Base-by-base conservation (phyloP, 2,888 invertebrate species). In the Panopea generosa region DNA sequence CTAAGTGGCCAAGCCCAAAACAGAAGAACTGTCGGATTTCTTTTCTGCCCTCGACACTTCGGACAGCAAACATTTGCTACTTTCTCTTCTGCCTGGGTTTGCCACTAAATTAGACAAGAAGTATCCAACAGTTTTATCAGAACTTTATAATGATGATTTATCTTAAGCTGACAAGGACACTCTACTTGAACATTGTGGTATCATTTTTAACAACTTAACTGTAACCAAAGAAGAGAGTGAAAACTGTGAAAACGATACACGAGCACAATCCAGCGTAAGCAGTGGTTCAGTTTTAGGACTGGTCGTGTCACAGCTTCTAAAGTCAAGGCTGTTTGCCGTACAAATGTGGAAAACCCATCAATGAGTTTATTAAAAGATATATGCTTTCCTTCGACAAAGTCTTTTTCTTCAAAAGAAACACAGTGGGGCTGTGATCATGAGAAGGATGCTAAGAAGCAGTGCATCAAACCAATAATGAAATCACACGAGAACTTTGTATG, bases 391-490 rank as follows among this genome's bases (percentile, higher is more conserved):
- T 18, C 1, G 1, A 27, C 16, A 1, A 33, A 53, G 2, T 20
- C 9, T 11, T 52, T 68, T 29, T 20, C 14, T 1, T 24, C 3
- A 40, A 20, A 26, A 0, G 52, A 59, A 2, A 68, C 29, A 18
- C 2, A 52, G 20, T 68, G 68, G 60, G 68, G 60, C 27, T 11
- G 26, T 0, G 22, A 26, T n/a, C 49, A 68, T 68, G 68, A 68
- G 40, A 38, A 59, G 14, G 16, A 4, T 20, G 60, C 59, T 22
- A 4, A n/a, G n/a, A n/a, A n/a, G n/a, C n/a, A n/a, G n/a, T n/a
- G n/a, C n/a, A n/a, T n/a, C n/a, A n/a, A n/a, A n/a, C n/a, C n/a
- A n/a, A n/a, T n/a, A n/a, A n/a, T n/a, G n/a, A n/a, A n/a, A n/a
- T n/a, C n/a, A 6, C 67, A 67, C 52, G 40, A 59, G n/a, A 60